Base-by-base conservation (phyloP, 92 coral and sea anemone genomes). In the Palythoa grandis region DNA sequence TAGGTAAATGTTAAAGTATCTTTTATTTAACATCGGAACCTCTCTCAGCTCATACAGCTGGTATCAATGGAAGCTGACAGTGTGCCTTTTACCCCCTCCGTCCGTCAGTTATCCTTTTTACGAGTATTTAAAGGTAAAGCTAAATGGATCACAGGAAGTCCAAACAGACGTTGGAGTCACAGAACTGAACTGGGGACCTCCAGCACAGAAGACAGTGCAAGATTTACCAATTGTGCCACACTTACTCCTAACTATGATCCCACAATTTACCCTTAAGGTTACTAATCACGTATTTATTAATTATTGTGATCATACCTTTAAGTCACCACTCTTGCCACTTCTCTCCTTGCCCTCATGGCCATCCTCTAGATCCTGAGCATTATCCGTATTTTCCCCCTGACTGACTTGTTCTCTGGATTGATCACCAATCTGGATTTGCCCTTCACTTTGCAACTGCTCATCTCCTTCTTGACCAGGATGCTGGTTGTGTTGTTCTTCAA, bases 341-440 rank as follows among this genome's bases (percentile, higher is more conserved):
- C 22, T 67, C 72, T 80, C 58, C 19, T 14, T 48, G 23, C 66
- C 85, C n/a, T 43, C 85, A 48, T 57, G 1, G 24, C 85, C 40
- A 24, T 80, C 73, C 23, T 47, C 74, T 12, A 66, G 74, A 23
- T 80, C 85, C 61, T 74, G 35, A 16, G 17, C 54, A 20, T 3
- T 65, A 13, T 4, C 43, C 3, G 35, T 60, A 83, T 87, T 86
- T 65, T 90, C 77, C 78, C 66, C 83, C 79, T 83, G 60, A 71
- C 70, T 38, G 61, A 73, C 52, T 60, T 77, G 70, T 87, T 89
- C 82, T 74, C 87, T 52, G 68, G 19, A 68, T 69, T 50, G 90
- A 78, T 84, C 76, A 78, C n/a, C 70, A 78, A 37, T 50, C 86
- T 11, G 74, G 14, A 74, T 94, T 78, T 87, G 77, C 43, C 56